Base-by-base conservation (phyloP, 2,113 vertebrate genomes). In the Pholis gunnellus region DNA sequence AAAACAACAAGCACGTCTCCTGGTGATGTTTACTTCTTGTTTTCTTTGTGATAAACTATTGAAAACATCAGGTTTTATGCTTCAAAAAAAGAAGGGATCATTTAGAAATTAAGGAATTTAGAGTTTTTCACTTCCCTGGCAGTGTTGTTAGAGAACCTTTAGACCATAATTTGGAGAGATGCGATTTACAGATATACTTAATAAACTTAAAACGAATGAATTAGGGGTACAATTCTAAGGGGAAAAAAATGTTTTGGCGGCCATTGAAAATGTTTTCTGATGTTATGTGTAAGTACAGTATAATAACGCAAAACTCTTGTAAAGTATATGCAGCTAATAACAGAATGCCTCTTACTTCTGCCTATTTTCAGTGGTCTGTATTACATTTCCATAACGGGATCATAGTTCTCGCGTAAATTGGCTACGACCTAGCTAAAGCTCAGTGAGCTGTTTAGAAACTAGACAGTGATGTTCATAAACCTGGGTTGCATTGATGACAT, bases 401-500 rank as follows among this genome's bases (percentile, higher is more conserved):
- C 27, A 15, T 34, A 8, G n/a, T 10, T 42, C 25, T 34, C 60
- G 18, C 63, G 60, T 80, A 81, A 78, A 86, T n/a, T 61, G 25
- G 31, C 56, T n/a, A 1, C 57, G 48, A 75, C 77, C 82, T 68
- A 52, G 20, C 68, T 71, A 36, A 72, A 72, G 56, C 75, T 63
- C 46, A 20, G 56, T 29, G 9, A 74, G 64, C 60, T 57, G 79
- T 79, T 11, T 40, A 46, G 68, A 78, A 86, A 81, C 57, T 38
- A 72, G 57, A 31, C 59, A n/a, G 71, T 18, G 56, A 59, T 84
- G 80, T 88, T 87, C 61, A 70, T 92, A 85, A 88, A 82, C 52
- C 65, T 1, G 22, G 64, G 71, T 80, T 89, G 85, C 81, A 72
- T 64, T 77, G 75, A 84, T 89, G 84, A 88, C 72, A 87, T 88